These are phyloP conservation scores for Chitala chitala DNA, from an alignment of 2,113 vertebrate genomes.

Conservation along the genomic window DNA sequence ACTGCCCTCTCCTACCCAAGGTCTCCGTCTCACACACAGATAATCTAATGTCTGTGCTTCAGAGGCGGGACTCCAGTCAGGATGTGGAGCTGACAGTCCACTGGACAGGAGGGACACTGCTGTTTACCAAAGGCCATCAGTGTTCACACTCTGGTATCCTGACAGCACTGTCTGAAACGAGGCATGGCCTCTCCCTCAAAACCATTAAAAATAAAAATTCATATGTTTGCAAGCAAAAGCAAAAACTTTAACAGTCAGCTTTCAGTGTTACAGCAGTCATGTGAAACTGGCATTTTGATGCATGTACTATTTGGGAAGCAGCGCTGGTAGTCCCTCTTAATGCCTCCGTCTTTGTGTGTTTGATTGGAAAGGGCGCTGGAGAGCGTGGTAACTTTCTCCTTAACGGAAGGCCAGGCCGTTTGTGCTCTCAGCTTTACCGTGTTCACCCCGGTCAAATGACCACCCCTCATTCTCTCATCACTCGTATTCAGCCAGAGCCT, in stretches of 20 bases:
- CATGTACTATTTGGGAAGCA: not conserved
- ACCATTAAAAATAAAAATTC: no score
- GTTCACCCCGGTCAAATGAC: not conserved
- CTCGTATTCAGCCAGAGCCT: constrained; percentile 76
- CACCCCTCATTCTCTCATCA: constrained; percentile 68
- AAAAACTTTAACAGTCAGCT: constrained; percentile 39
- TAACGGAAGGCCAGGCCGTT: not conserved
- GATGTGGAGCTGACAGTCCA: constrained; percentile 76
- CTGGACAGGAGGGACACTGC: constrained; percentile 60
- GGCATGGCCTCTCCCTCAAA: no score
- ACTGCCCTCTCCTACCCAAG: constrained; percentile 91
- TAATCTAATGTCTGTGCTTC: constrained; percentile 97
- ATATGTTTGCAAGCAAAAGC: not conserved
- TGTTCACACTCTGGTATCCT: not conserved
- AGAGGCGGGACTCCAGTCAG: constrained; percentile 75
- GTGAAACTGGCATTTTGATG: not conserved
- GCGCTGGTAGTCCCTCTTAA: not conserved
- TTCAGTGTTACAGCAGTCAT: constrained; percentile 29
- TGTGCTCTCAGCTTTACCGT: not conserved
- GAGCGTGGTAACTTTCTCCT: not conserved
- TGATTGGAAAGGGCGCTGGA: no score
- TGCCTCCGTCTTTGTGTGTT: no score
- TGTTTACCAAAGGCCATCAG: not conserved
- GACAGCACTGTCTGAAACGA: not conserved
- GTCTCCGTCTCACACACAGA: constrained; percentile 87